Evolutionary conservation across 2,888 invertebrate genomes (phyloP).

Genomic region (Eudemis profundana): DNA sequence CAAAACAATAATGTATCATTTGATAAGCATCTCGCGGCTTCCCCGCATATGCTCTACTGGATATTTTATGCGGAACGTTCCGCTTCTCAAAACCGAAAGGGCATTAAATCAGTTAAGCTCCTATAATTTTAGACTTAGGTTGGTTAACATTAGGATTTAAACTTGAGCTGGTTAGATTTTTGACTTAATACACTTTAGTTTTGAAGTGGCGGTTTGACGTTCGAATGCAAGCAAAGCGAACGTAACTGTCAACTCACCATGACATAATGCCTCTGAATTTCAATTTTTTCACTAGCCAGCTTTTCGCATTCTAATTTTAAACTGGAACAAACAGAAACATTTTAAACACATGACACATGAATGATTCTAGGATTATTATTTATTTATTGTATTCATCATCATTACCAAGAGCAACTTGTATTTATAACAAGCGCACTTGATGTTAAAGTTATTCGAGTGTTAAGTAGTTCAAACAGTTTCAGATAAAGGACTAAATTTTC

Average conservation of each 20-base stretch:
- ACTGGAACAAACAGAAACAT: conserved; percentile 80
- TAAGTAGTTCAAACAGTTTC: conserved; percentile 17
- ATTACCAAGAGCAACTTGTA: conserved; percentile 18
- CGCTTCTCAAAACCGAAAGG: conserved; percentile 20
- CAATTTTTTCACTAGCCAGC: conserved; percentile 94
- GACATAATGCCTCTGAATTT: conserved; percentile 95
- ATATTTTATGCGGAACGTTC: conserved; percentile 13
- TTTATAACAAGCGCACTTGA: conserved; percentile 27
- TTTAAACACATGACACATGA: conserved; percentile 4
- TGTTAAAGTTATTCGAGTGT: conserved; percentile 22
- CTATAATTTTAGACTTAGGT: background rate
- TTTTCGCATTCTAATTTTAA: conserved; percentile 96
- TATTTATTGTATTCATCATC: conserved; percentile 11
- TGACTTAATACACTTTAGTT: conserved; percentile 13
- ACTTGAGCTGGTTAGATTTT: background rate
- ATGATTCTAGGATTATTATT: conserved; percentile 23
- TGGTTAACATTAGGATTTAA: background rate
- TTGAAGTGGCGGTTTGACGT: conserved; percentile 13
- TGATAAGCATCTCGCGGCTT: conserved; percentile 61
- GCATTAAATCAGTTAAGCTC: conserved; percentile 16
- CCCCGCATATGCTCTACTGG: conserved; percentile 51
- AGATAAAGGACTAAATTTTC: conserved; percentile 16
- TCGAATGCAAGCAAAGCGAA: conserved; percentile 12
- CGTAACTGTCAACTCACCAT: conserved; percentile 88
- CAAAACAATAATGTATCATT: conserved; percentile 60